Base-by-base conservation (phyloP, 2,888 invertebrate species). In the Rhyacophila evoluta region DNA sequence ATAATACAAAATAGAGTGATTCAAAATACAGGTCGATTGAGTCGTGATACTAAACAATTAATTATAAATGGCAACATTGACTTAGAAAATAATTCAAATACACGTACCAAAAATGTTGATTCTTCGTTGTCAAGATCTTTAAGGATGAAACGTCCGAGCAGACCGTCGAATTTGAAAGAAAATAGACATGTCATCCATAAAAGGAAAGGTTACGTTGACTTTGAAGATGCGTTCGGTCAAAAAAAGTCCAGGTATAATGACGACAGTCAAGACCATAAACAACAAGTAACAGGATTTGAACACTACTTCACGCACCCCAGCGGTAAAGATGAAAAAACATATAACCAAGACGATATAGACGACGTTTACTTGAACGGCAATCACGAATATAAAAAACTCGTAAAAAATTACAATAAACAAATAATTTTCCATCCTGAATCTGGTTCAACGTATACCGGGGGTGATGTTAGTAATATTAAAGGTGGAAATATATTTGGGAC, bases 261-360 rank as follows among this genome's bases (percentile, higher is more conserved):
- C 2, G 55, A 25, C 10, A 55, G 6, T 55, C 19, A 19, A 19
- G 19, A 55, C 19, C 55, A 15, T 12, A 55, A 19, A n/a, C 72
- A 29, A 28, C 29, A 33, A 33, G 0, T 12, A 15, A 12, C n/a
- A 1, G 36, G 25, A 0, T 75, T 41, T 25, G 75, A 75, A 19
- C 11, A 37, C 4, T 75, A 37, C n/a, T 69, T 69, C 19, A 68
- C 11, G 6, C 75, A 77, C 28, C 36, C 55, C 38, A 12, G 27
- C 2, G 72, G 39, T 3, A 78, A 71, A 27, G 27, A 70, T n/a
- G 79, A 70, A 36, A 75, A 79, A 29, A 72, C 79, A 29, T 81
- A 80, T 70, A 76, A 81, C 33, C 77, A 80, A 37, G 74, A 79
- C 3, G 81, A 81, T 41, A 81, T 80, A 3, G 79, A 76, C 12